These are phyloP conservation scores for Drosophila persimilis DNA, from an alignment of 1,140 invertebrate species.

Conservation along the genomic window DNA sequence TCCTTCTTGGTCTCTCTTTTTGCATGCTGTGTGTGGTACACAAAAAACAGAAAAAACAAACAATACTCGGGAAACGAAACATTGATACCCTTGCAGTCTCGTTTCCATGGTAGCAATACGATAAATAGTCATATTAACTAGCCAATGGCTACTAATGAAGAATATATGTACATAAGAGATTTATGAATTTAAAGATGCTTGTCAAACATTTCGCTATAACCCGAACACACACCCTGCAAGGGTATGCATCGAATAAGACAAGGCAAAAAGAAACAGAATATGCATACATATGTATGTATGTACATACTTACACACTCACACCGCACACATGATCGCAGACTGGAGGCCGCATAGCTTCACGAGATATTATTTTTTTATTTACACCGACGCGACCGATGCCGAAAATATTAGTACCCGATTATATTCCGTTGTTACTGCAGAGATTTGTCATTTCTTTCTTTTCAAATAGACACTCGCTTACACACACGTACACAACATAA, in stretches of 20 bases:
- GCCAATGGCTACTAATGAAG: no score
- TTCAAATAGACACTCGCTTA: background rate
- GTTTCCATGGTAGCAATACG: no score
- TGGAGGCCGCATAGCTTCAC: slow-evolving; percentile 25
- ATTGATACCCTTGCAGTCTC: no score
- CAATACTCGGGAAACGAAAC: no score
- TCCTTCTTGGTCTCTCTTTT: no score
- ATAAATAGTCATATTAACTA: no score
- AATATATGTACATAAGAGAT: no score
- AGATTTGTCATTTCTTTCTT: slow-evolving; percentile 69
- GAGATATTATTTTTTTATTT: slow-evolving; percentile 56
- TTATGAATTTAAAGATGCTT: no score
- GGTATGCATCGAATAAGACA: background rate
- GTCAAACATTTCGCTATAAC: background rate
- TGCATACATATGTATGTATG: no score
- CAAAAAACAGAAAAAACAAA: slow-evolving; percentile 22
- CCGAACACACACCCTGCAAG: background rate
- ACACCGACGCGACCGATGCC: slow-evolving; percentile 27
- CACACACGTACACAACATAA: background rate
- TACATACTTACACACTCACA: background rate
- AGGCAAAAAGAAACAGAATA: no score
- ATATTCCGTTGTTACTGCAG: slow-evolving; percentile 34
- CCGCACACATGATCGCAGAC: background rate
- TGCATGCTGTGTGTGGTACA: slow-evolving; percentile 16
- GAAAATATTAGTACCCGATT: slow-evolving; percentile 50